A percentile compares a stretch with the other conserved stretches of the same genome.
Evolutionary conservation across 2,888 invertebrate genomes (phyloP).

Genomic region (Drosophila histrio): DNA sequence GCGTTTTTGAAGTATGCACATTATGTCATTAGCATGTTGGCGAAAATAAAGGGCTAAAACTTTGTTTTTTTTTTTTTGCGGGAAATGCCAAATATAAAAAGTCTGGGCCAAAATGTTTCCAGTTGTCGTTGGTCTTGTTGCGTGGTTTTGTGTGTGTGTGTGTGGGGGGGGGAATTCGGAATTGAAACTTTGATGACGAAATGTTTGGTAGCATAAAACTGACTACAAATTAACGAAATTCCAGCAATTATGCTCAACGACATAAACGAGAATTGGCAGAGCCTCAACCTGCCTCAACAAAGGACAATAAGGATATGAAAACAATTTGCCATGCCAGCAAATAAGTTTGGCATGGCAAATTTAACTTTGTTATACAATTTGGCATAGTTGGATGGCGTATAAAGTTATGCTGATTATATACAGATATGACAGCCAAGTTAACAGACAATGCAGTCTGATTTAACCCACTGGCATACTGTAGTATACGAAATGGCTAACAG

Average conservation of each 20-base stretch:
- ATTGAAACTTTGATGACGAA: conserved; percentile 45
- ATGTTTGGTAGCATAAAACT: conserved; percentile 60
- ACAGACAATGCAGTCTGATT: conserved; percentile 6
- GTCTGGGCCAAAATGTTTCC: conserved; percentile 16
- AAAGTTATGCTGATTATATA: conserved; percentile 38
- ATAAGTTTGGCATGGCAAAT: conserved; percentile 50
- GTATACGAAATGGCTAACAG: conserved; percentile 7
- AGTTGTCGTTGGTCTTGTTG: conserved; percentile 45
- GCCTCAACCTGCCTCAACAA: conserved; percentile 66
- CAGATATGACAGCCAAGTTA: conserved; percentile 22
- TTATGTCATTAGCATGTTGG: conserved; percentile 81
- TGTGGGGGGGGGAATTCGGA: not conserved
- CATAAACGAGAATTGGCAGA: conserved; percentile 33
- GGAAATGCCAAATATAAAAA: conserved; percentile 26
- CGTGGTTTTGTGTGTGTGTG: not conserved
- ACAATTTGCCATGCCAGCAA: conserved; percentile 15
- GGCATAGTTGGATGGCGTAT: conserved; percentile 26
- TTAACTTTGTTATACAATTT: conserved; percentile 58
- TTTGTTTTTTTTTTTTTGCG: conserved; percentile 30
- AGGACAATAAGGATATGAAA: conserved; percentile 46
- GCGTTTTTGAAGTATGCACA: conserved; percentile 75
- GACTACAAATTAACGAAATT: conserved; percentile 75
- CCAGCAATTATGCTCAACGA: conserved; percentile 68
- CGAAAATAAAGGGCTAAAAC: conserved; percentile 56
- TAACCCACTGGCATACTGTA: conserved; percentile 27